A percentile compares a stretch with the other conserved stretches of the same genome.
Conservation (phyloP, 2,113 vertebrate species). For the Aspiorhynchus laticeps region DNA sequence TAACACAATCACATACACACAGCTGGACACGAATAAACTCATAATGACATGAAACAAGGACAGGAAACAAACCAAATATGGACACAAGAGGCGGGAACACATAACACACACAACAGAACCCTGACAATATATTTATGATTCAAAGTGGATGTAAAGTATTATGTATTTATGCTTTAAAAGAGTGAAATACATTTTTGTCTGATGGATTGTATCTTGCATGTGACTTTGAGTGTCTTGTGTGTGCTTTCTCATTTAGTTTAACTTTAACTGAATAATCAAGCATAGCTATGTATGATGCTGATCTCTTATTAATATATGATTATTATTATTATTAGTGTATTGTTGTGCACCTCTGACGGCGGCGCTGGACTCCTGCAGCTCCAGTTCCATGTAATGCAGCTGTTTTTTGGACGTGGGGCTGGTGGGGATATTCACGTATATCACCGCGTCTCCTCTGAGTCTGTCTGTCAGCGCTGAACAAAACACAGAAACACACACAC, state of each 20-base stretch:
- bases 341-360: slow-evolving; percentile 74
- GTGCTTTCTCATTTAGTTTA: neutral
- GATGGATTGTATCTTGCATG: neutral
- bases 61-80: no score
- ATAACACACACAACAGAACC: no score
- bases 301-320: neutral
- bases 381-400: slow-evolving; percentile 90
- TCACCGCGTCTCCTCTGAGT: slow-evolving; percentile 73
- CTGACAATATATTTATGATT: no score
- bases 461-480: slow-evolving; percentile 67
- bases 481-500: slow-evolving; percentile 58
- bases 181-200: neutral
- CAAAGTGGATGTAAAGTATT: neutral
- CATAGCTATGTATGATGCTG: neutral
- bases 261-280: neutral
- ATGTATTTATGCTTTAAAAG: neutral
- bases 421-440: slow-evolving; percentile 87
- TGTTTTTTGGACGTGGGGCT: slow-evolving; percentile 85
- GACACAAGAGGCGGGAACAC: no score
- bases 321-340: neutral
- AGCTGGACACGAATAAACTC: no score
- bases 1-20: no score
- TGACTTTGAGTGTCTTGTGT: neutral
- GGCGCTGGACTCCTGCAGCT: slow-evolving; percentile 78
- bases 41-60: no score